These are phyloP conservation scores for Julus scanicus DNA, from an alignment of 2,888 invertebrate genomes.

Conservation along the genomic window DNA sequence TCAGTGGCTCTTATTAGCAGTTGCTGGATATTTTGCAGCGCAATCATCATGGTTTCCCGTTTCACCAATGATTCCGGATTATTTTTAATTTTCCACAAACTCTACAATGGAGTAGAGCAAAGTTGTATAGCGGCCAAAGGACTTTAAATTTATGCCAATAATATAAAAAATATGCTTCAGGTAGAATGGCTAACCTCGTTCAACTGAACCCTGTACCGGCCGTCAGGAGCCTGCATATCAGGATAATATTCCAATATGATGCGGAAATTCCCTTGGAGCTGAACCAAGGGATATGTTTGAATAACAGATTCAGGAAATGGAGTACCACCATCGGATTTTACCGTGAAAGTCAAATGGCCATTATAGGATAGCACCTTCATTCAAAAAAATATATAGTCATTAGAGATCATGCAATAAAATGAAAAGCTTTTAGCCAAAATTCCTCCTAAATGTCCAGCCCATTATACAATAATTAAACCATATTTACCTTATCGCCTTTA, in stretches of 20 bases:
- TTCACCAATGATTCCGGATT: constrained; percentile 72
- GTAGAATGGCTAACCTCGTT: constrained; percentile 63
- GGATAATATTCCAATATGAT: constrained; percentile 80
- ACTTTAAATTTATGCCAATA: not conserved
- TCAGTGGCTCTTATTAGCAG: constrained; percentile 81
- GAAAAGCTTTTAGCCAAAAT: not conserved
- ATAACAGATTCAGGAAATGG: constrained; percentile 70
- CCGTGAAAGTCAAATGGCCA: constrained; percentile 83
- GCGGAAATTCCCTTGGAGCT: constrained; percentile 80
- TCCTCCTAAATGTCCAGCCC: too few species aligned
- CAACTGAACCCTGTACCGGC: constrained; percentile 68
- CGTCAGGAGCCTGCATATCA: constrained; percentile 65
- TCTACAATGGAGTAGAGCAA: constrained; percentile 61
- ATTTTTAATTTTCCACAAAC: constrained; percentile 77
- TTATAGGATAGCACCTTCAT: constrained; percentile 86
- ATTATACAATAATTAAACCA: not conserved
- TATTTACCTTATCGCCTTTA: constrained; percentile 79
- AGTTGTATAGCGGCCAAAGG: not conserved
- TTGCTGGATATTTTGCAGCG: constrained; percentile 85
- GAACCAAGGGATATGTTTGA: constrained; percentile 80
- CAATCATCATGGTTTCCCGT: constrained; percentile 87
- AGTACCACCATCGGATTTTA: constrained; percentile 75
- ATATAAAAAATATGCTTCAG: not conserved
- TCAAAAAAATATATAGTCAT: constrained; percentile 9
- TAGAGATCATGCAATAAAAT: not conserved